phyloP scores from a whole-genome alignment of 2,113 vertebrate species.

The Aepyceros melampus region DNA sequence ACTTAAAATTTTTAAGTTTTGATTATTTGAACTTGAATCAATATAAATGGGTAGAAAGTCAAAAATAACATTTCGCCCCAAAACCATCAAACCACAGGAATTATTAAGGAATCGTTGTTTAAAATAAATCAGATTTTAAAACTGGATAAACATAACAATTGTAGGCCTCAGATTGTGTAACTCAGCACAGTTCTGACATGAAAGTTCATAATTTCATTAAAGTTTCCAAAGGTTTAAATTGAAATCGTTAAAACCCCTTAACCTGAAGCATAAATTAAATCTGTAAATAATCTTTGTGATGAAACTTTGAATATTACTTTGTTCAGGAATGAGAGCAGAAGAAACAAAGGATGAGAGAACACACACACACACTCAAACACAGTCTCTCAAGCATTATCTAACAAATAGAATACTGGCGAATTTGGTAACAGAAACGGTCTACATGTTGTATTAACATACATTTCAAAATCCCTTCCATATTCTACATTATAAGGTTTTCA shows the following conservation, averaged over 20 bases:
- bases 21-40: not conserved
- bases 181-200: not conserved
- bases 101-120: not conserved
- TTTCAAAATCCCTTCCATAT: not conserved
- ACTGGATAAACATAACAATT: not conserved
- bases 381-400: not conserved
- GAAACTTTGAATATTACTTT: not conserved
- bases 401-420: not conserved
- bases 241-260: not conserved
- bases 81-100: not conserved
- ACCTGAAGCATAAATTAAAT: not conserved
- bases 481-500: not conserved
- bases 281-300: not conserved
- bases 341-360: not conserved
- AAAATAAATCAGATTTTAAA: not conserved
- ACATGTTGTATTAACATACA: not conserved
- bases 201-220: not conserved
- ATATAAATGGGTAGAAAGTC: not conserved
- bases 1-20: not conserved
- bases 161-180: not conserved
- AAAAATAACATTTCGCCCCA: not conserved
- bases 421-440: not conserved
- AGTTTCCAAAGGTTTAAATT: not conserved
- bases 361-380: not conserved
- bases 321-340: not conserved